Evolutionary conservation across 2,113 vertebrate species (phyloP), one percentile per base, ranked within the genome.

Genomic region (Panurus biarmicus): DNA sequence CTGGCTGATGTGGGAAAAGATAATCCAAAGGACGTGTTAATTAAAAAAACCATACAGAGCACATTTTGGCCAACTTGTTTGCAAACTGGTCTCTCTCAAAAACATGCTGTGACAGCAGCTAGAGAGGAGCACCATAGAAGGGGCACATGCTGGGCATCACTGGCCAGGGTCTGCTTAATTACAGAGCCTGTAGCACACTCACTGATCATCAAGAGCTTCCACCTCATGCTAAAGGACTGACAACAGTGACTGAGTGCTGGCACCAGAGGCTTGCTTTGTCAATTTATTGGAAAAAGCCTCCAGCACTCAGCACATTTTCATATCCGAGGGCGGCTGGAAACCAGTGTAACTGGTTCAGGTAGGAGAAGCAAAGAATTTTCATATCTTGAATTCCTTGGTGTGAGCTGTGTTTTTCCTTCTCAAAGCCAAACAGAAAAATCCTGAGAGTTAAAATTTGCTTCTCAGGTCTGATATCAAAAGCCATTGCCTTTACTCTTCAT

Each of bases 401-500:
- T 81, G 60, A 92, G 61, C 56, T 89, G 22, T 78, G 28, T 9
- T 85, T 69, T 85, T 83, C 38, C 42, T 75, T 81, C 61, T 78
- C 56, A 40, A 77, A 80, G 31, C 35, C 40, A 58, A 74, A 53
- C 6, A 87, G 42, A 78, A 65, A 80, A 67, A 60, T 78, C 14
- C 24, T 26, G 28, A 48, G 26, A 73, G 20, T 71, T 60, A 47
- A 42, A 83, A 51, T 78, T 72, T 62, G 18, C 14, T 81, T 71
- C 33, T 78, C 40, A 33, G 15, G 28, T 53, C 40, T 61, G n/a
- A 21, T 64, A 73, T 16, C 45, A 88, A 33, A 36, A 90, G 26
- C 8, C 35, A 17, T 64, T 93, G 84, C 95, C 86, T 89, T 92
- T 93, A 66, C 26, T 93, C 90, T 80, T 90, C 82, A 73, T 91